Evolutionary conservation across 2,888 invertebrate genomes (phyloP), one percentile per base, ranked within the genome.

Genomic region (Callyntrura guangdongensis): DNA sequence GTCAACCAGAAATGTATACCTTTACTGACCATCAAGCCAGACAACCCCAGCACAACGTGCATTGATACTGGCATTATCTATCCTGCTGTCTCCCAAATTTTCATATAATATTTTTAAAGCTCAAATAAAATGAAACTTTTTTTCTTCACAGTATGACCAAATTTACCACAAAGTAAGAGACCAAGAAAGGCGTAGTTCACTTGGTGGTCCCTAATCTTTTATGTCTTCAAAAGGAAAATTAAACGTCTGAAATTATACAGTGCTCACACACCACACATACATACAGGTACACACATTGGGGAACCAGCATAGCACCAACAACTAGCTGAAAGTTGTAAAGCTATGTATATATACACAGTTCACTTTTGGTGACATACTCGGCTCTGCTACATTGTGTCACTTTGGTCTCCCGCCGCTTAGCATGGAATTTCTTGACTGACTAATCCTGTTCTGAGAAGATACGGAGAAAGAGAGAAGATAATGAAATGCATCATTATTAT

Each of bases 181-280:
- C 22, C 20, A 22, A 64, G 9, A 45, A 49, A 20, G 77, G 27
- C 25, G 53, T 56, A 27, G 25, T 56, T 36, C 20, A 45, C 82
- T 27, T 77, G 89, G 89, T 89, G 82, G 64, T 83, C 74, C 79
- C 49, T 89, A 89, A 89, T 89, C 89, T 83, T 22, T 27, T 83
- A 83, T 83, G 74, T 64, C 83, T 59, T 72, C 45, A 59, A 79
- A 83, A 67, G 36, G 81, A 81, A 69, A 82, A 59, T 88, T 64
- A 82, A 36, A 36, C 61, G 81, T 20, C 11, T 53, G 22, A 49
- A 49, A 53, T 49, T 53, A 69, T 45, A 45, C 17, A n/a, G 69
- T 45, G 11, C 36, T 17, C 47, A 17, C 45, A 6, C 72, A 47
- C 27, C 25, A 36, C 36, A 8, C 9, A 12, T 20, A 8, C 47